Evolutionary conservation across 1,140 invertebrate species (phyloP).

Genomic region (Eupristina koningsbergeri): DNA sequence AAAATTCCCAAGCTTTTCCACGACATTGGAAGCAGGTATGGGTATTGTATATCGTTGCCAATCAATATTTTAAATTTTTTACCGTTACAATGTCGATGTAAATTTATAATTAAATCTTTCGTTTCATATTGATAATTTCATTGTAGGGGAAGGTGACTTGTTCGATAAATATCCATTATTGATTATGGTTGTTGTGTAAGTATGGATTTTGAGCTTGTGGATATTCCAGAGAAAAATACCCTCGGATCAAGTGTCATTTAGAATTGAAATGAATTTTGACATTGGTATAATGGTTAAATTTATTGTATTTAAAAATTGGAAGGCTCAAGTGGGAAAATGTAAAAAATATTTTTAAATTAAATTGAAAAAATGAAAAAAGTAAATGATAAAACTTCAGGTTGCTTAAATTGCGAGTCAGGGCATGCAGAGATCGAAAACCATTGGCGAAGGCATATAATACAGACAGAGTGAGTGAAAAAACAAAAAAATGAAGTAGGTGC

Average conservation of each 20-base stretch:
- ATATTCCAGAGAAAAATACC: too few species aligned
- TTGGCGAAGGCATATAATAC: neutral
- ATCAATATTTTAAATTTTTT: too few species aligned
- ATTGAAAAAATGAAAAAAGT: neutral
- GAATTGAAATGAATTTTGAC: neutral
- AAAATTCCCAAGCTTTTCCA: too few species aligned
- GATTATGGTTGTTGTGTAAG: neutral
- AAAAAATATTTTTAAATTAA: too few species aligned
- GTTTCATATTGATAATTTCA: neutral
- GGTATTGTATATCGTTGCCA: too few species aligned
- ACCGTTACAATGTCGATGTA: too few species aligned
- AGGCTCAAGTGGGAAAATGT: too few species aligned
- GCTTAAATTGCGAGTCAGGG: neutral
- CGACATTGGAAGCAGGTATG: too few species aligned
- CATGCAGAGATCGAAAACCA: neutral
- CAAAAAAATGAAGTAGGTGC: conserved; percentile 21
- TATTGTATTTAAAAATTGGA: neutral
- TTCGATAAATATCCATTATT: too few species aligned
- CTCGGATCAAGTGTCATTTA: too few species aligned
- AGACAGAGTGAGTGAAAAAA: neutral
- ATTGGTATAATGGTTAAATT: neutral
- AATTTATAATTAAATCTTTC: too few species aligned
- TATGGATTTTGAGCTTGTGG: neutral
- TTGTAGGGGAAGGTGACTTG: neutral
- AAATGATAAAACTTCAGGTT: neutral